Percentiles rank a stretch among this genome's conserved stretches.
Conservation (phyloP, 2,888 invertebrate species). For the Cantharis rustica region DNA sequence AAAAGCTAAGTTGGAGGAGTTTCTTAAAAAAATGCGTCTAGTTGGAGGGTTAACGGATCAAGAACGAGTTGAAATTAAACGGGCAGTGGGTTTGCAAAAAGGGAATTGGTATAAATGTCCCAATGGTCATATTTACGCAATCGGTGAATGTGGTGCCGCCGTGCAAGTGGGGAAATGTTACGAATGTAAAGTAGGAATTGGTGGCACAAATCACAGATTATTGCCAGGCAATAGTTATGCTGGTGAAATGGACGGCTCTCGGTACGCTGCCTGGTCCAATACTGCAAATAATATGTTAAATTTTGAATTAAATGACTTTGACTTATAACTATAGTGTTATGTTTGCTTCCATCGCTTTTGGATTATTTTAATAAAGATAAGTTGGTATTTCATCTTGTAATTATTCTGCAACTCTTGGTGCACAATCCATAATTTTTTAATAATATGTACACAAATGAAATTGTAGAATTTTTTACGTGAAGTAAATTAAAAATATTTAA, state of each 20-base stretch:
- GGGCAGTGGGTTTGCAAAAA: conserved; percentile 60
- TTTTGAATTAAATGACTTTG: too few relatives aligned
- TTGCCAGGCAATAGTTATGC: conserved; percentile 57
- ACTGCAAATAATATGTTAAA: too few relatives aligned
- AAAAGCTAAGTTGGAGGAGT: conserved; percentile 25
- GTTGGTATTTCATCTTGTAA: too few relatives aligned
- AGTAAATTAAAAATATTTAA: too few relatives aligned
- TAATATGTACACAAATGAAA: too few relatives aligned
- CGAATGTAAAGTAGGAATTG: conserved; percentile 64
- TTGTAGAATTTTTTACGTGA: too few relatives aligned
- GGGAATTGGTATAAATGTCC: conserved; percentile 76
- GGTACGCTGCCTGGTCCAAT: too few relatives aligned
- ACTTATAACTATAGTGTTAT: too few relatives aligned
- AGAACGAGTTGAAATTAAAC: conserved; percentile 62
- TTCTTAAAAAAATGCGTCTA: conserved; percentile 29
- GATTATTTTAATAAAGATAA: too few relatives aligned
- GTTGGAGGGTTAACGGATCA: conserved; percentile 47
- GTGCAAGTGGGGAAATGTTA: conserved; percentile 59
- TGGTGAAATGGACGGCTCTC: conserved; percentile 57
- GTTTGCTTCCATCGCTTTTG: too few relatives aligned
- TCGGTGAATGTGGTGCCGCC: conserved; percentile 72
- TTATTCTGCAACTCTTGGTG: too few relatives aligned
- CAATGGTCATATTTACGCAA: conserved; percentile 70
- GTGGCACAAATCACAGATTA: conserved; percentile 60
- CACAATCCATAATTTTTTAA: too few relatives aligned